Percentiles rank a stretch among this genome's conserved stretches.
These are phyloP conservation scores for Berghia stephanieae DNA, from an alignment of 1,140 invertebrate species.

Conservation along the genomic window DNA sequence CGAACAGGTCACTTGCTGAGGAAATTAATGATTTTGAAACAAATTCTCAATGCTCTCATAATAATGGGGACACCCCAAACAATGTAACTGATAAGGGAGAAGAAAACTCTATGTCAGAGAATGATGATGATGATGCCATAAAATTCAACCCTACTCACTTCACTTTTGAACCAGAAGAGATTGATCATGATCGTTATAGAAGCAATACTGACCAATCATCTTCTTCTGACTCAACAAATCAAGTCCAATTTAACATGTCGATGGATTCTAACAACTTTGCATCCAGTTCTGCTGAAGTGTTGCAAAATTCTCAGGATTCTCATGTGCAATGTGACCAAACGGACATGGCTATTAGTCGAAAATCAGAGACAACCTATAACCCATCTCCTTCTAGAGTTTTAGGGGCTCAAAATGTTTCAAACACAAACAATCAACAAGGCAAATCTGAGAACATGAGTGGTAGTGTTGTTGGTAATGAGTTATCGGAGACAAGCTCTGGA, in stretches of 20 bases:
- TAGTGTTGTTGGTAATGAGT: not conserved
- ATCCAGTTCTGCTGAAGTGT: slow-evolving; percentile 1
- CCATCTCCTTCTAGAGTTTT: not conserved
- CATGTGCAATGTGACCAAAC: too few relatives aligned
- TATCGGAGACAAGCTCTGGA: slow-evolving; percentile 26
- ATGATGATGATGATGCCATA: slow-evolving; percentile 22
- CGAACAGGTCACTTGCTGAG: not conserved
- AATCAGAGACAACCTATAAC: not conserved
- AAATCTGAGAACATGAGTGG: not conserved
- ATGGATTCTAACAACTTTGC: slow-evolving; percentile 48
- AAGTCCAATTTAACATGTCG: slow-evolving; percentile 54
- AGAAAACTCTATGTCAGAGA: not conserved
- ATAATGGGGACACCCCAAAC: slow-evolving; percentile 1
- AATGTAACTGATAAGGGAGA: slow-evolving; percentile 8
- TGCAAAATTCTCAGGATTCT: too few relatives aligned
- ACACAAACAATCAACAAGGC: not conserved
- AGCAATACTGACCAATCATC: not conserved
- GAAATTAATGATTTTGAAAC: not conserved
- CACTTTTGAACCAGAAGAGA: too few relatives aligned
- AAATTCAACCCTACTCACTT: too few relatives aligned
- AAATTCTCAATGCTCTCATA: not conserved
- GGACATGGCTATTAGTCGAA: not conserved
- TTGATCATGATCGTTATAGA: slow-evolving; percentile 34
- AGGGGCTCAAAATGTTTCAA: not conserved
- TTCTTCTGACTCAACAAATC: slow-evolving; percentile 26